phyloP scores from a whole-genome alignment of 2,888 invertebrate genomes.

The Oconnorella tubifera region DNA sequence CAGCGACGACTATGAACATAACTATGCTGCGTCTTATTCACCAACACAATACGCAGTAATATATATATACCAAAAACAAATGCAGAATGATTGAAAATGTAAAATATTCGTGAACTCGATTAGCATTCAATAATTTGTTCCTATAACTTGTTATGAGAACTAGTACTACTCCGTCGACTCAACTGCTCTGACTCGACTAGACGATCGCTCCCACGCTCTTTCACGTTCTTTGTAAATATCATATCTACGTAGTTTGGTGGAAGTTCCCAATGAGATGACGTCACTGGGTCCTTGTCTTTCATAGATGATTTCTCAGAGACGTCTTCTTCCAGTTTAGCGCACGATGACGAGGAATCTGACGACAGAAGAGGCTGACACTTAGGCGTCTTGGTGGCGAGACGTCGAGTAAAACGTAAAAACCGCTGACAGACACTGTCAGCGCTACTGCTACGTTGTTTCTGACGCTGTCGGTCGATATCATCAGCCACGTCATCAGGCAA shows the following conservation, averaged over 20 bases:
- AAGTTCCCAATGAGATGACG: constrained; percentile 21
- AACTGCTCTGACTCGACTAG: neutral
- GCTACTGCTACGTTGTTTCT: constrained; percentile 16
- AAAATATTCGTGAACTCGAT: neutral
- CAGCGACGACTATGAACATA: no score
- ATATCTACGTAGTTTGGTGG: constrained; percentile 29
- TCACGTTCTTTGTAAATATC: constrained; percentile 21
- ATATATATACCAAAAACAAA: no score
- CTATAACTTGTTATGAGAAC: no score
- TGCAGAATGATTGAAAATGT: neutral
- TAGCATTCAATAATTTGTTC: no score
- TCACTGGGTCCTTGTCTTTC: neutral
- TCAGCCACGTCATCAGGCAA: constrained; percentile 1
- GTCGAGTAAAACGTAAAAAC: neutral
- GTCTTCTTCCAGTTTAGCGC: neutral
- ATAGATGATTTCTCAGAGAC: no score
- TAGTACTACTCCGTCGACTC: neutral
- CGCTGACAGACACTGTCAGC: constrained; percentile 15
- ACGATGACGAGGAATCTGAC: neutral
- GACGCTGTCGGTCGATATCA: neutral
- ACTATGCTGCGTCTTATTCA: no score
- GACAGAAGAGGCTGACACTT: neutral
- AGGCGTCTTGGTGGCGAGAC: neutral
- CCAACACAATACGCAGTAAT: no score
- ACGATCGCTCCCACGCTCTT: neutral